phyloP scores from a whole-genome alignment of 2,888 invertebrate species.

The Amblyjoppa proteus region DNA sequence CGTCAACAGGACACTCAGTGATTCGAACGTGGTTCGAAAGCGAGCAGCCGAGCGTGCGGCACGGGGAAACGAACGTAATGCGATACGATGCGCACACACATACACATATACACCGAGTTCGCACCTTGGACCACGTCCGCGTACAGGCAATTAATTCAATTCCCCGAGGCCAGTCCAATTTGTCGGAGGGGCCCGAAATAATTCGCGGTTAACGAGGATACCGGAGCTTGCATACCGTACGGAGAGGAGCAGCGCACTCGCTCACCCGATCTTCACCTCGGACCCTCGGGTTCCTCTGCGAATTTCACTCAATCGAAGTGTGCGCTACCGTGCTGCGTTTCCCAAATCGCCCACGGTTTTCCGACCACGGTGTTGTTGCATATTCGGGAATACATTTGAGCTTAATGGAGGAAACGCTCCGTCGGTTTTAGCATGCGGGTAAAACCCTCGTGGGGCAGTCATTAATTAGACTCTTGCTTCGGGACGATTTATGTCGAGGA shows the following conservation, averaged over 20 bases:
- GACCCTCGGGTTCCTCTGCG: not conserved
- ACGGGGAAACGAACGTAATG: conserved; percentile 43
- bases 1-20: not conserved
- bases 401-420: not conserved
- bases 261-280: conserved; percentile 22
- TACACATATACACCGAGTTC: conserved; percentile 60
- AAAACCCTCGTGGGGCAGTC: not conserved
- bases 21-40: not conserved
- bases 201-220: conserved; percentile 78
- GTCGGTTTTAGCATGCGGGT: not conserved
- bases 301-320: conserved; percentile 24
- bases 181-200: conserved; percentile 74
- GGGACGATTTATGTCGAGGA: not conserved
- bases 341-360: conserved; percentile 9
- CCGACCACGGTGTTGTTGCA: not conserved
- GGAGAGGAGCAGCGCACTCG: not conserved
- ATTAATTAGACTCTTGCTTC: not conserved
- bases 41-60: conserved; percentile 4
- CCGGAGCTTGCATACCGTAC: conserved; percentile 50
- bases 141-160: conserved; percentile 73
- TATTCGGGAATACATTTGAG: not conserved
- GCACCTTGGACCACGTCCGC: conserved; percentile 66
- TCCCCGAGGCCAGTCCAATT: conserved; percentile 70
- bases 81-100: conserved; percentile 50
- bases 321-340: not conserved